phyloP scores from a whole-genome alignment of 2,888 invertebrate genomes.

The Clostera curtula region DNA sequence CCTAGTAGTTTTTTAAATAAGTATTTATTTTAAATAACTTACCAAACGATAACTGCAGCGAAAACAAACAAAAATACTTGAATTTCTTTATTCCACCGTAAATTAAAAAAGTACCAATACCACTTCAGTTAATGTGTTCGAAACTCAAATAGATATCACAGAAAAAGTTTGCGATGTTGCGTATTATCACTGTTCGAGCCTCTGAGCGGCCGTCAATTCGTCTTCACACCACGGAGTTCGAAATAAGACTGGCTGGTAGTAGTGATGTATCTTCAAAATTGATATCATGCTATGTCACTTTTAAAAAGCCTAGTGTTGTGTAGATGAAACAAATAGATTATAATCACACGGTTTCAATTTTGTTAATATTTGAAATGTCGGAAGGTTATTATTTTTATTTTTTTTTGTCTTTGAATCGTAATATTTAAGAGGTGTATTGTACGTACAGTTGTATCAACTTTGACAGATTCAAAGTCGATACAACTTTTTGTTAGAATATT shows the following conservation, averaged over 20 bases:
- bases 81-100: slow-evolving; percentile 7
- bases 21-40: slow-evolving; percentile 13
- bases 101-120: slow-evolving; percentile 6
- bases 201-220: slow-evolving; percentile 16
- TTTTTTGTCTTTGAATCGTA: no score
- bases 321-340: no score
- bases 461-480: no score
- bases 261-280: slow-evolving; percentile 9
- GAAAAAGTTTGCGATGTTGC: slow-evolving; percentile 19
- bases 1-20: no score
- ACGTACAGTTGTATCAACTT: no score
- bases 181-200: slow-evolving; percentile 10
- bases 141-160: slow-evolving; percentile 9
- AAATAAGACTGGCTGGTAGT: slow-evolving; percentile 23
- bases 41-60: slow-evolving; percentile 2
- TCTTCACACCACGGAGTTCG: slow-evolving; percentile 26
- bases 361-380: no score
- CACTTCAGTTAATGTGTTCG: neutral
- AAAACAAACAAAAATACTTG: no score
- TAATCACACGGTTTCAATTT: no score
- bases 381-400: no score
- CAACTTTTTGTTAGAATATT: no score
- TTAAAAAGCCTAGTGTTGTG: slow-evolving; percentile 2
- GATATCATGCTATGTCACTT: slow-evolving; percentile 11
- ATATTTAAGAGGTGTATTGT: no score